Conservation (phyloP, 2,113 vertebrate genomes). For the Paradoxurus hermaphroditus region DNA sequence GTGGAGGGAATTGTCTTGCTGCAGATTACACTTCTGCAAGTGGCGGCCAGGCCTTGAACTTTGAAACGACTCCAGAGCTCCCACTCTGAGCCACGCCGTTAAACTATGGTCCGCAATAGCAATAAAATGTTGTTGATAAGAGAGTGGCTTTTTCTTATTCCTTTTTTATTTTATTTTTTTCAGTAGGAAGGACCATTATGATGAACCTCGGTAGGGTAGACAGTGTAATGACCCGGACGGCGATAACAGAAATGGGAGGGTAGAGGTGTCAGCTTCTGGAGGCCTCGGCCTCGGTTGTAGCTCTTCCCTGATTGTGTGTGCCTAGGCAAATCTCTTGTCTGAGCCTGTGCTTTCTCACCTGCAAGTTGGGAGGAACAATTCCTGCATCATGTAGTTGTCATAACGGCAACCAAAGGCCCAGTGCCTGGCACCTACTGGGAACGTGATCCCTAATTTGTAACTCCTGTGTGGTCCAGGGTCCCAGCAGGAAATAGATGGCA, state of each 20-base stretch:
- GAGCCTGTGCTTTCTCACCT: not conserved
- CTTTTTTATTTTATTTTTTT: not conserved
- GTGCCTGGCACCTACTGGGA: not conserved
- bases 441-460: not conserved
- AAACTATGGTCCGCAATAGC: accelerated
- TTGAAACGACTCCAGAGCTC: not conserved
- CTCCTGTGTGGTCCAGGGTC: not conserved
- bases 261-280: not conserved
- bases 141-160: not conserved
- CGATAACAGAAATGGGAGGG: not conserved
- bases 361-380: not conserved
- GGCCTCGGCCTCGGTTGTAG: not conserved
- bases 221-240: accelerated
- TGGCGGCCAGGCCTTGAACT: not conserved
- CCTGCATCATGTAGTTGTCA: not conserved
- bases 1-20: not conserved
- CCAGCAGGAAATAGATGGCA: not conserved
- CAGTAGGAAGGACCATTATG: not conserved
- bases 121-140: not conserved
- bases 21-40: not conserved
- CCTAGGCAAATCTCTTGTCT: not conserved
- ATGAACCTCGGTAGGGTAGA: not conserved
- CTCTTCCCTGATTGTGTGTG: not conserved
- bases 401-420: not conserved
- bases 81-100: not conserved